Conservation (phyloP, 2,113 vertebrate genomes). For the Thamnophis sirtalis region DNA sequence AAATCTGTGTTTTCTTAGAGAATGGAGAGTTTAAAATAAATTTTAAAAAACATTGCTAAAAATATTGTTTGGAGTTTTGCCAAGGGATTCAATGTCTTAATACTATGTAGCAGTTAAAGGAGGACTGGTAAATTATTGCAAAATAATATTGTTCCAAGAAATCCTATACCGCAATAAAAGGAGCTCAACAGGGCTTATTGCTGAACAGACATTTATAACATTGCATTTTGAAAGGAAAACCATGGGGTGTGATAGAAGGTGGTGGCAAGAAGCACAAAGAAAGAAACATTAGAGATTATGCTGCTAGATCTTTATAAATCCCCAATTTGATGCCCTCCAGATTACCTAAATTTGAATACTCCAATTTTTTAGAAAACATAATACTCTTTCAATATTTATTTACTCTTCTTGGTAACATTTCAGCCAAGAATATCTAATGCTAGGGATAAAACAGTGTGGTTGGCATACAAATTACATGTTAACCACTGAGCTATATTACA, state of each 20-base stretch:
- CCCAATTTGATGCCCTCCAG: not conserved
- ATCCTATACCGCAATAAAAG: not conserved
- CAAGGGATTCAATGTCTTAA: not conserved
- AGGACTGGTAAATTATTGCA: not conserved
- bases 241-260: not conserved
- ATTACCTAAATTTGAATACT: not conserved
- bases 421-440: not conserved
- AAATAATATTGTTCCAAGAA: not conserved
- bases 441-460: not conserved
- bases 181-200: not conserved
- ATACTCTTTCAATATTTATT: not conserved
- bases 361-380: not conserved
- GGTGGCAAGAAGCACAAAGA: not conserved
- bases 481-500: not conserved
- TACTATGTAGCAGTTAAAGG: constrained; percentile 1
- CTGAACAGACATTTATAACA: not conserved
- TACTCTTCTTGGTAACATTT: not conserved
- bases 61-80: constrained; percentile 36
- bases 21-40: constrained; percentile 21
- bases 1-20: constrained; percentile 54
- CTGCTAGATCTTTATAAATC: not conserved
- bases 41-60: constrained; percentile 1
- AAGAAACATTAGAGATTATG: not conserved
- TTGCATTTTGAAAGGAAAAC: not conserved
- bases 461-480: not conserved